phyloP scores from a whole-genome alignment of 2,888 invertebrate species.

The Matsumyia berberina region DNA sequence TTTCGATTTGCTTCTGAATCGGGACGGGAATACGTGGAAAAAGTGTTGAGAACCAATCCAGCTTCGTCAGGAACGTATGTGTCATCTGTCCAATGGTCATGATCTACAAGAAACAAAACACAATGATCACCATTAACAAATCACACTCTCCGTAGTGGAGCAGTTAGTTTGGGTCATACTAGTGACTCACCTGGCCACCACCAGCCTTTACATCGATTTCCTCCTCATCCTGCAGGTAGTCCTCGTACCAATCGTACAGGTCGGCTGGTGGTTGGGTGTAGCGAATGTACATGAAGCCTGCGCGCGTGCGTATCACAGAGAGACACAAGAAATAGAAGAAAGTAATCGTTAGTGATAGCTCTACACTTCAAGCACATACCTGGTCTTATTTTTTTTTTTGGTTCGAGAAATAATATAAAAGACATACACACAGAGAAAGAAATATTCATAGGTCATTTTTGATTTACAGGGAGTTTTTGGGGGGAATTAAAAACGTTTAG shows the following conservation, averaged over 20 bases:
- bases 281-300: slow-evolving; percentile 91
- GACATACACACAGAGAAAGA: slow-evolving; percentile 3
- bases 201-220: slow-evolving; percentile 99
- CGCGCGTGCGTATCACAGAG: slow-evolving; percentile 24
- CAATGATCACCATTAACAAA: slow-evolving; percentile 41
- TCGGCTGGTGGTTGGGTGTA: slow-evolving; percentile 98
- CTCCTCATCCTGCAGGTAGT: slow-evolving; percentile 98
- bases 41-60: slow-evolving; percentile 99
- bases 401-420: neutral
- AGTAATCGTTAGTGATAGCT: slow-evolving; percentile 14
- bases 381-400: slow-evolving; percentile 27
- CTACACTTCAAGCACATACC: slow-evolving; percentile 58
- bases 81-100: slow-evolving; percentile 97
- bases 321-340: slow-evolving; percentile 77
- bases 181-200: slow-evolving; percentile 90
- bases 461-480: neutral
- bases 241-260: slow-evolving; percentile 98
- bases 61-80: slow-evolving; percentile 95
- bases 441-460: neutral
- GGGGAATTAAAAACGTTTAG: slow-evolving; percentile 30
- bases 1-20: slow-evolving; percentile 96
- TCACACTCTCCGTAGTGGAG: slow-evolving; percentile 37
- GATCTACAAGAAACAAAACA: slow-evolving; percentile 78
- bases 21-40: slow-evolving; percentile 99
- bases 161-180: slow-evolving; percentile 76